Evolutionary conservation across 2,113 vertebrate genomes (phyloP), one percentile per base, ranked within the genome.

Genomic region (Charadrius vociferus): DNA sequence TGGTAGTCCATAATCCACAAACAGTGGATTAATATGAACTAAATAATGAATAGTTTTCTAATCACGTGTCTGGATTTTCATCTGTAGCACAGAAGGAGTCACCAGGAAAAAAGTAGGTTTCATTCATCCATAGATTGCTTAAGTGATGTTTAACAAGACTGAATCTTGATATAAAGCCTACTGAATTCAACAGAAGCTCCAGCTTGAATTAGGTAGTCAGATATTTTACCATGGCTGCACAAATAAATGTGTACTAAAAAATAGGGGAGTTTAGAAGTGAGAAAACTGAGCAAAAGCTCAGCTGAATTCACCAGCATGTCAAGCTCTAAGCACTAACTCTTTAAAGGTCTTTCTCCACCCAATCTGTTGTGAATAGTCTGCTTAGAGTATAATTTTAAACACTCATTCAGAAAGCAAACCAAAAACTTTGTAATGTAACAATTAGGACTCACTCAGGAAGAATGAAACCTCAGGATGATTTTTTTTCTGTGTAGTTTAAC

Each of bases 241-340:
- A 62, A 81, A 49, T 10, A 30, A 82, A 34, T 24, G 3, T 20
- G 3, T 61, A 50, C 4, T 8, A 43, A 43, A 71, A 94, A 39
- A 6, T 9, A 3, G 0, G 0, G 0, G 7, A 2, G 1, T 5
- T 41, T 52, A 47, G 20, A 80, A 72, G 14, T 12, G 12, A 77
- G 7, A 83, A 91, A 83, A 39, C 5, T 78, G 10, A 53, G 19
- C 39, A 73, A 39, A 56, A 4, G 37, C 6, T 59, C 27, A 74
- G 2, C 1, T 62, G 50, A 74, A 7, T 27, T 78, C 1, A 3
- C 30, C 32, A 63, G 1, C 7, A 52, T 29, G 5, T 3, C 62
- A 92, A 6, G 1, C 4, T 67, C 47, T 45, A 50, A 72, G 7
- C 5, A 29, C 6, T 71, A 72, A 23, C 3, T 47, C 29, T 63